Evolutionary conservation across 2,113 vertebrate genomes (phyloP).

Genomic region (Trogon surrucura): DNA sequence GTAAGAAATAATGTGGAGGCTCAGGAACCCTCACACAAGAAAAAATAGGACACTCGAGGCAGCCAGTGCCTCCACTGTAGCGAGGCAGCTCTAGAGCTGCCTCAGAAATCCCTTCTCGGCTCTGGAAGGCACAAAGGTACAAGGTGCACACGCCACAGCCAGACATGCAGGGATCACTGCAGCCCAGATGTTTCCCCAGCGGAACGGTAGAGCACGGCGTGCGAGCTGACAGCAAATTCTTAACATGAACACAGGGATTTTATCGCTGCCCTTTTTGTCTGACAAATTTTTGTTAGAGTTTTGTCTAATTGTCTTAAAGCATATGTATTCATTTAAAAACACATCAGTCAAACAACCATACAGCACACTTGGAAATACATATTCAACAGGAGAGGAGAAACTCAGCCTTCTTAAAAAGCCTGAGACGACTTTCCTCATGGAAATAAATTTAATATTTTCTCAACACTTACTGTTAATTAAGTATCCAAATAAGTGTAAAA

Average conservation of each 20-base stretch:
- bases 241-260: neutral
- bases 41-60: rapidly evolving
- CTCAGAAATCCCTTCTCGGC: neutral
- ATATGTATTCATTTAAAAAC: constrained; percentile 4
- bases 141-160: rapidly evolving
- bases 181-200: neutral
- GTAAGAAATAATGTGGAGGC: neutral
- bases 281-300: neutral
- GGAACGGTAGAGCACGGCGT: rapidly evolving
- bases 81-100: neutral
- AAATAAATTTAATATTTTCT: neutral
- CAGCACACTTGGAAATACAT: neutral
- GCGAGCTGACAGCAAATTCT: neutral
- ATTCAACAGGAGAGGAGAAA: neutral
- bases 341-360: neutral
- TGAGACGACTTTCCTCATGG: rapidly evolving
- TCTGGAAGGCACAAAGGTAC: neutral
- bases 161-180: rapidly evolving
- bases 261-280: neutral
- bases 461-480: neutral
- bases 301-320: neutral
- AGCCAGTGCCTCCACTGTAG: neutral
- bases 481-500: neutral
- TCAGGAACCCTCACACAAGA: neutral
- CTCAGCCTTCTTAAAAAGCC: neutral